Base-by-base conservation (phyloP, 1,140 invertebrate genomes). In the Drosophila sucinea region DNA sequence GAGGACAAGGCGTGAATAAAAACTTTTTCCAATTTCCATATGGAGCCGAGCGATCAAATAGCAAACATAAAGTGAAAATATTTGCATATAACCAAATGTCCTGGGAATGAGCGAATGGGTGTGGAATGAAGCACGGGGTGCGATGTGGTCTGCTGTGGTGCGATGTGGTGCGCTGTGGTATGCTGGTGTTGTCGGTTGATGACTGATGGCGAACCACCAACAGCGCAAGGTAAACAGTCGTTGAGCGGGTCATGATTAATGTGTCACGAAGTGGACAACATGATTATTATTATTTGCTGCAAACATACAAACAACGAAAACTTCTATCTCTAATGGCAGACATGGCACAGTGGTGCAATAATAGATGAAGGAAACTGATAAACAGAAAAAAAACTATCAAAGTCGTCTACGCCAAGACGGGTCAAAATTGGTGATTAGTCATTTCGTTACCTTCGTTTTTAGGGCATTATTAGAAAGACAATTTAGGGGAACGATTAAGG, bases 181-280 rank as follows among this genome's bases (percentile, higher is more conserved):
- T 32, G 65, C 27, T 25, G 38, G 4, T 55, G 17, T 23, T 44
- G 57, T 11, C 65, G 57, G 30, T 62, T 57, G 17, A 10, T 60
- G 57, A 6, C n/a, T 38, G 40, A 41, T 60, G 61, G 41, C 17
- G 35, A 17, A 54, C 54, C 60, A 64, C 51, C 67, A 63, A 77
- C 81, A 57, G 25, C 72, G 55, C 57, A 81, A 17, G 85, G 81
- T 89, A 84, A 89, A 89, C 77, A 80, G 80, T 70, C 84, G 80
- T 87, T 89, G 84, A 84, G 84, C 77, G 70, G 84, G 84, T 89
- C 84, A 83, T 87, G 84, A 87, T 87, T 87, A 87, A 87, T 87
- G 84, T 87, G 84, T 78, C 84, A 87, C 77, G 84, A 87, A 87
- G 73, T 81, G 71, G 63, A 72, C 79, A 82, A 67, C 57, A 56